phyloP scores from a whole-genome alignment of 2,113 vertebrate species.

The Mastomys natalensis region DNA sequence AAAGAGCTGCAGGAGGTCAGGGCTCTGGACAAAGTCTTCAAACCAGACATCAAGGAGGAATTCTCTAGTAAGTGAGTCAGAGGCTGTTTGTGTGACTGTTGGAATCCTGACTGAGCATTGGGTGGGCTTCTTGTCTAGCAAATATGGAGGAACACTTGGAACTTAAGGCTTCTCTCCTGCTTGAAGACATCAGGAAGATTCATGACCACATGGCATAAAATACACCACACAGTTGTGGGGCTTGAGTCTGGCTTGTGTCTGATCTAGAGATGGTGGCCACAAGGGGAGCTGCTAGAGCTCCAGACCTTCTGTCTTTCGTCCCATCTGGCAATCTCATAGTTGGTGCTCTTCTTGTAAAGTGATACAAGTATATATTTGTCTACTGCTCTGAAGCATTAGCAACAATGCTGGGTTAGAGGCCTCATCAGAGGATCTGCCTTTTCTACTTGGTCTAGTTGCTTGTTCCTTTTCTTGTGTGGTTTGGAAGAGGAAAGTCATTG shows the following conservation, averaged over 20 bases:
- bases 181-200: background rate
- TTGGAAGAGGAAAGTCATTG: background rate
- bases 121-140: background rate
- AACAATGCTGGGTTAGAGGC: background rate
- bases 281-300: no score
- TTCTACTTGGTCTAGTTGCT: background rate
- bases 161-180: background rate
- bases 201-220: accelerated
- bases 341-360: background rate
- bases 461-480: background rate
- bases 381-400: no score
- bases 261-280: background rate
- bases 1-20: constrained; percentile 89
- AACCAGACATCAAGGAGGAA: constrained; percentile 67
- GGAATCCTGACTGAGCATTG: background rate
- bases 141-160: background rate
- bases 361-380: background rate
- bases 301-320: background rate
- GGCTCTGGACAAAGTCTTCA: constrained; percentile 90
- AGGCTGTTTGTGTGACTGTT: background rate
- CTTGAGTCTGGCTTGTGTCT: background rate
- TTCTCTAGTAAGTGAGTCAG: constrained; percentile 83
- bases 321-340: background rate
- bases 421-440: background rate
- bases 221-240: accelerated